Evolutionary conservation across 2,888 invertebrate species (phyloP).

Genomic region (Hipparchia semele): DNA sequence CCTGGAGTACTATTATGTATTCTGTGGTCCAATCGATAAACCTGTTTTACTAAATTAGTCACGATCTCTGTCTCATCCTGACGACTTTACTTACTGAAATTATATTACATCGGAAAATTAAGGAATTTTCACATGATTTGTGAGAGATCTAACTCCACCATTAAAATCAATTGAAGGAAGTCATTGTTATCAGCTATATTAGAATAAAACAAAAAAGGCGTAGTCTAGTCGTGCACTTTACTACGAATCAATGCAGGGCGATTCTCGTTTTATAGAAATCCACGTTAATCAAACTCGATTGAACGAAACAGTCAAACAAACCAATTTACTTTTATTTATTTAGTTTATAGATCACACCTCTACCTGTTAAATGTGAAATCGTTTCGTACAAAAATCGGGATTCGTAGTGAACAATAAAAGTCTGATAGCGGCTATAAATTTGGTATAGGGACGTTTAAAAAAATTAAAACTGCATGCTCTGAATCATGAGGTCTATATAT

Average conservation of each 20-base stretch:
- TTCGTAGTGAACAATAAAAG: constrained; percentile 56
- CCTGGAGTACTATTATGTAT: no score
- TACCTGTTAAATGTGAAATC: constrained; percentile 37
- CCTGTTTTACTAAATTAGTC: no score
- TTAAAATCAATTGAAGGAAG: no score
- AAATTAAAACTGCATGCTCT: constrained; percentile 72
- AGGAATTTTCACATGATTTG: no score
- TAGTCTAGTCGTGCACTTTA: neutral
- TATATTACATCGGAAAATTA: no score
- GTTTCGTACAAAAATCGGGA: constrained; percentile 36
- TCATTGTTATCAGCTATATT: no score
- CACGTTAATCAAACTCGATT: constrained; percentile 21
- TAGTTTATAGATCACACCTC: constrained; percentile 30
- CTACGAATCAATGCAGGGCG: constrained; percentile 4
- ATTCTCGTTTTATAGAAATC: constrained; percentile 17
- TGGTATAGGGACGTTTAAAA: constrained; percentile 60
- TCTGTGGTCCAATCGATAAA: no score
- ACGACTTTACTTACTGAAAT: no score
- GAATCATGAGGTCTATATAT: constrained; percentile 63
- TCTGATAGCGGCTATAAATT: constrained; percentile 65
- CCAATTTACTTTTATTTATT: constrained; percentile 32
- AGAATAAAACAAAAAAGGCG: no score
- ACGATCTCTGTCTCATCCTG: no score
- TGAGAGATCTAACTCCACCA: no score
- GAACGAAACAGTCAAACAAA: constrained; percentile 28